phyloP scores from a whole-genome alignment of 2,797 vertebrate genomes.

The Alosa sapidissima region DNA sequence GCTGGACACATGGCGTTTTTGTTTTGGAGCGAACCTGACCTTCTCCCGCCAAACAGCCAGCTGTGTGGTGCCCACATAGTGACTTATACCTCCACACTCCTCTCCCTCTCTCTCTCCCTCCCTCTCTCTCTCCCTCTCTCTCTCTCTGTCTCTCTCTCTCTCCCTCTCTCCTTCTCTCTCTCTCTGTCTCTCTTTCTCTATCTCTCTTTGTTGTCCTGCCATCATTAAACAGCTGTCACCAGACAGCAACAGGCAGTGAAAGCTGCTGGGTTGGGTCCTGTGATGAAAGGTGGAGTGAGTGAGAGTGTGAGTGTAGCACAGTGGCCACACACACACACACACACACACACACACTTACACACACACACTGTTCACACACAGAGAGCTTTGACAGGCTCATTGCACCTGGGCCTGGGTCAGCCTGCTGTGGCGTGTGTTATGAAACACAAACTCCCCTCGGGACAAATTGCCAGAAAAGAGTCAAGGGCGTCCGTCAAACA shows the following conservation, averaged over 20 bases:
- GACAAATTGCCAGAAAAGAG: constrained; percentile 28
- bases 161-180: not conserved
- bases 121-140: not conserved
- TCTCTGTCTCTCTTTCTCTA: not conserved
- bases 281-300: not conserved
- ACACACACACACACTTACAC: not conserved
- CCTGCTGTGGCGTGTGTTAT: constrained; percentile 21
- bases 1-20: not conserved
- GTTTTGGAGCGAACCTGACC: not conserved
- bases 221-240: constrained; percentile 11
- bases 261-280: not conserved
- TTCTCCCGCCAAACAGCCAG: not conserved
- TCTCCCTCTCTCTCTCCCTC: not conserved
- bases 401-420: constrained; percentile 23
- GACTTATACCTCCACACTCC: not conserved
- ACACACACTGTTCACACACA: not conserved
- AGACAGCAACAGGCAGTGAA: not conserved
- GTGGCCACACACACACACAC: not conserved
- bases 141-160: not conserved
- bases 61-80: not conserved
- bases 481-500: constrained; percentile 40
- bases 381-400: not conserved
- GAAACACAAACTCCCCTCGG: constrained; percentile 21
- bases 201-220: not conserved
- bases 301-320: not conserved